A percentile compares a stretch with the other conserved stretches of the same genome.
Evolutionary conservation across 2,888 invertebrate genomes (phyloP).

Genomic region (Crepidodera aurea): DNA sequence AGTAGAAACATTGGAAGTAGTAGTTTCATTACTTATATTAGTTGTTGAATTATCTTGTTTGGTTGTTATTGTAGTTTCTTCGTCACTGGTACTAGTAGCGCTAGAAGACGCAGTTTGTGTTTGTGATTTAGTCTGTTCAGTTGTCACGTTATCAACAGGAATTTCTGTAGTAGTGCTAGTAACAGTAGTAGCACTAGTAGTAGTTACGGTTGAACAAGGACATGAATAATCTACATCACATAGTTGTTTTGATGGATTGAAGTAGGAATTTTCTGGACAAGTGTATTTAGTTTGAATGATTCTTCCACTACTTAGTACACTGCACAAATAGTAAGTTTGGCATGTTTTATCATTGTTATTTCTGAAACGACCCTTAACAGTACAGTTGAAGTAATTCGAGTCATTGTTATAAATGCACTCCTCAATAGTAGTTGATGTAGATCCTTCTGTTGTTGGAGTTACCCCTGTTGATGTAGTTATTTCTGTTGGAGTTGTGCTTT

Average conservation of each 20-base stretch:
- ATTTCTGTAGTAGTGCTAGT: background rate
- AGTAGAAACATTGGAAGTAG: too few species aligned
- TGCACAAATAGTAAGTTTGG: slow-evolving; percentile 46
- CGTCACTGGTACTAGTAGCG: too few species aligned
- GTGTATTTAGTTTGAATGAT: slow-evolving; percentile 52
- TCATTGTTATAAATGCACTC: background rate
- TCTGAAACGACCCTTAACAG: slow-evolving; percentile 60
- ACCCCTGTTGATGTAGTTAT: background rate
- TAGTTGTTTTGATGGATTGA: slow-evolving; percentile 38
- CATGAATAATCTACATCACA: slow-evolving; percentile 53
- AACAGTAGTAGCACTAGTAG: background rate
- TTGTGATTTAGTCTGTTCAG: too few species aligned
- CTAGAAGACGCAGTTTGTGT: too few species aligned
- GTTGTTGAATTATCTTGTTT: too few species aligned
- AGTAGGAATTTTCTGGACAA: slow-evolving; percentile 43
- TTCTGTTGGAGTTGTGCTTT: slow-evolving; percentile 1
- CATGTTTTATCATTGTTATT: slow-evolving; percentile 57
- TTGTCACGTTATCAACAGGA: background rate
- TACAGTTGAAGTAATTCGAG: slow-evolving; percentile 37
- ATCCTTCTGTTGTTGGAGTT: background rate
- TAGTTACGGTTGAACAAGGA: background rate
- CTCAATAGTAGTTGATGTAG: background rate
- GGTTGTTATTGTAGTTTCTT: too few species aligned
- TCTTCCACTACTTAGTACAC: slow-evolving; percentile 36
- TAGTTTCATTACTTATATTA: too few species aligned